Percentiles rank a stretch among this genome's conserved stretches.
phyloP scores from a whole-genome alignment of 1,140 invertebrate genomes.

The Drosophila leontia region DNA sequence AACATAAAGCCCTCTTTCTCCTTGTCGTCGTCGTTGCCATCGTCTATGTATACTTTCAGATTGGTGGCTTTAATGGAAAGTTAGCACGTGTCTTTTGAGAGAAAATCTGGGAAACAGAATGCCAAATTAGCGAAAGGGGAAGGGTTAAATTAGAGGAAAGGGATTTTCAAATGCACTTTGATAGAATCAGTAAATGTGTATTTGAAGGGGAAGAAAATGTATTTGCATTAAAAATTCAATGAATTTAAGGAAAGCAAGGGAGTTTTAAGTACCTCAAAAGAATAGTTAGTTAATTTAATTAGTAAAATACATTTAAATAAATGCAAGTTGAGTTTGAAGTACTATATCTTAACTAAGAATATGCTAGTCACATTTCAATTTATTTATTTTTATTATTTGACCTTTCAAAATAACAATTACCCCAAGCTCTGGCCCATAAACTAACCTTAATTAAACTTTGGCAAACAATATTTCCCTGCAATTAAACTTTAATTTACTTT shows the following conservation, averaged over 20 bases:
- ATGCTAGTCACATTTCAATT: background rate
- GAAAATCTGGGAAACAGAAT: constrained; percentile 18
- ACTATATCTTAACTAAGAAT: background rate
- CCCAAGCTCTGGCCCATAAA: background rate
- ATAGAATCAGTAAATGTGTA: background rate
- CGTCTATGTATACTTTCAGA: background rate
- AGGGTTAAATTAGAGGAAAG: background rate
- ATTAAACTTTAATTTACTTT: constrained; percentile 11
- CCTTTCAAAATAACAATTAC: background rate
- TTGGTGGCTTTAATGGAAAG: constrained; percentile 35
- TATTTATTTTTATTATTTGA: background rate
- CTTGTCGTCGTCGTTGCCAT: background rate
- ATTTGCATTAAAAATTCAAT: constrained; percentile 2
- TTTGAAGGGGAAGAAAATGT: constrained; percentile 1
- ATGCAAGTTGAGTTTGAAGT: background rate
- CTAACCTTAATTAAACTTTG: background rate
- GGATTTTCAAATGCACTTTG: background rate
- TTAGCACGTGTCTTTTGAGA: constrained; percentile 15
- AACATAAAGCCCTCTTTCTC: constrained; percentile 41
- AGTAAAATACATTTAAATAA: background rate
- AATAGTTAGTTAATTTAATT: background rate
- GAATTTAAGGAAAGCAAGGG: background rate
- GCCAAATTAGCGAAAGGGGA: constrained; percentile 8
- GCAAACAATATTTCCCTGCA: background rate
- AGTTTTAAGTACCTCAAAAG: background rate